phyloP scores from a whole-genome alignment of 2,888 invertebrate genomes.

The Polyploca ridens region DNA sequence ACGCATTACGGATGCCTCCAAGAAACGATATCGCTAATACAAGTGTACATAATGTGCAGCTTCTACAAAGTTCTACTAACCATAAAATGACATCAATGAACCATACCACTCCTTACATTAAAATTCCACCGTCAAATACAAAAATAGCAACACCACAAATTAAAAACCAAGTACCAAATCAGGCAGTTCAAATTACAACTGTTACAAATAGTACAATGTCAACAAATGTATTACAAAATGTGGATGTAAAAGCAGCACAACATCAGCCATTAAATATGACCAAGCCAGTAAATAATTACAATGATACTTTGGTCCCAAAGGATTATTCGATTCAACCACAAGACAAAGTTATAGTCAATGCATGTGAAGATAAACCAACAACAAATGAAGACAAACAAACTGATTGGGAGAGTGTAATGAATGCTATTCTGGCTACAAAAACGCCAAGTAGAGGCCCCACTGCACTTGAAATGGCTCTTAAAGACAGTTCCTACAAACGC shows the following conservation, averaged over 20 bases:
- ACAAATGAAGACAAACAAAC: slow-evolving; percentile 20
- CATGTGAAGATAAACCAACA: slow-evolving; percentile 19
- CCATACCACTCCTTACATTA: background rate
- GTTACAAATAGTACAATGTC: background rate
- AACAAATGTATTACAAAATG: background rate
- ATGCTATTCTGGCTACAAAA: slow-evolving; percentile 66
- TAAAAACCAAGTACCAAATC: background rate
- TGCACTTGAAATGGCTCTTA: slow-evolving; percentile 63
- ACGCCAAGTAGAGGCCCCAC: slow-evolving; percentile 69
- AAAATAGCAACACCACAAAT: background rate
- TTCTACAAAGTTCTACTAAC: background rate
- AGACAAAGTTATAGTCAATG: slow-evolving; percentile 24
- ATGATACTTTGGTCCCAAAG: slow-evolving; percentile 17
- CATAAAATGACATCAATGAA: background rate
- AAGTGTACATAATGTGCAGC: background rate
- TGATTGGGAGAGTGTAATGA: slow-evolving; percentile 72
- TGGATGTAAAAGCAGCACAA: slow-evolving; percentile 21
- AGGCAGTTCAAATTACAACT: background rate
- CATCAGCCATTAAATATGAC: slow-evolving; percentile 27
- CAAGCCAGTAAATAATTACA: slow-evolving; percentile 29
- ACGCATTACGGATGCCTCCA: slow-evolving; percentile 22
- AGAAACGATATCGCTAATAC: background rate
- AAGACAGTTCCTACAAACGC: slow-evolving; percentile 52
- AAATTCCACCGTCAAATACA: background rate
- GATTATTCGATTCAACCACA: slow-evolving; percentile 17